Evolutionary conservation across 2,888 invertebrate genomes (phyloP).

Genomic region (Clepsis dumicolana): DNA sequence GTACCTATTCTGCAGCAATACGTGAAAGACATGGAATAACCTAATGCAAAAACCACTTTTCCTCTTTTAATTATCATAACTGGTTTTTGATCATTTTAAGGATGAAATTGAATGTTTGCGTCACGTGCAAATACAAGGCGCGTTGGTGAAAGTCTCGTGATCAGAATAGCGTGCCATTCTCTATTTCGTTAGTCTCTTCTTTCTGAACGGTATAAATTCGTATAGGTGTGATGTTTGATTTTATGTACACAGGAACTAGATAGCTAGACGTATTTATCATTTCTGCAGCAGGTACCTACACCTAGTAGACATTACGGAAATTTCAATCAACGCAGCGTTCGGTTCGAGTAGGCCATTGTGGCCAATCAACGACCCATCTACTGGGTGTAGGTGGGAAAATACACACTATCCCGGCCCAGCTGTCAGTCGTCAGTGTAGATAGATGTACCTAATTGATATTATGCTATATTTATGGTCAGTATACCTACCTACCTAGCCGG

Average conservation of each 20-base stretch:
- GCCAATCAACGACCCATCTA: slow-evolving; percentile 36
- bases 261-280: slow-evolving; percentile 9
- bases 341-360: slow-evolving; percentile 34
- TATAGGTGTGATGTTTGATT: background rate
- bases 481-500: no score
- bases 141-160: slow-evolving; percentile 34
- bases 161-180: slow-evolving; percentile 29
- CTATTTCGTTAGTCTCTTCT: slow-evolving; percentile 30
- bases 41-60: background rate
- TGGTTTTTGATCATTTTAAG: background rate
- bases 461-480: slow-evolving; percentile 7
- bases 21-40: background rate
- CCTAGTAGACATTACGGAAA: slow-evolving; percentile 39
- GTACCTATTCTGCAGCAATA: background rate
- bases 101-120: background rate
- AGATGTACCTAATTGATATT: slow-evolving; percentile 4
- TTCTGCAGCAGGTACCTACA: slow-evolving; percentile 15
- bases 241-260: background rate
- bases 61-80: background rate
- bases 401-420: slow-evolving; percentile 1
- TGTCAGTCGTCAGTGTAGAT: background rate
- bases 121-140: background rate
- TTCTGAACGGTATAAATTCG: slow-evolving; percentile 19
- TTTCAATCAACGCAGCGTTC: slow-evolving; percentile 44
- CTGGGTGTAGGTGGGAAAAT: slow-evolving; percentile 39